Percentiles rank a stretch among this genome's conserved stretches.
Conservation (phyloP, 2,113 vertebrate species). For the Lophura nycthemera region DNA sequence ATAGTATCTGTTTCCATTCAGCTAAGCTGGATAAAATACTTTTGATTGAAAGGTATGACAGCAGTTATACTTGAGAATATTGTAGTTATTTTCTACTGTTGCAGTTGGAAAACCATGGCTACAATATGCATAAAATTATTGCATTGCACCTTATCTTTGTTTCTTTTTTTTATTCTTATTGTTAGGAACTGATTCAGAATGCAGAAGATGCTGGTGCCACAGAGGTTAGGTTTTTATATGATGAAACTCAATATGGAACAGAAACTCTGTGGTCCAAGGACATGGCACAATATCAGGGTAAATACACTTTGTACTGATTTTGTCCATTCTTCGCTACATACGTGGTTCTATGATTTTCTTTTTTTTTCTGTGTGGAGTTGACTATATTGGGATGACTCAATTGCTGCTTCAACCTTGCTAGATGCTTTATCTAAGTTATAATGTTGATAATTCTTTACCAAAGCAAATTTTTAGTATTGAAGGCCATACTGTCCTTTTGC, state of each 20-base stretch:
- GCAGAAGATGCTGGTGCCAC: constrained; percentile 98
- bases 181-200: constrained; percentile 97
- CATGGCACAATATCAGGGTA: constrained; percentile 96
- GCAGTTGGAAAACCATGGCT: not conserved
- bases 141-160: not conserved
- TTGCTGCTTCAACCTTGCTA: not conserved
- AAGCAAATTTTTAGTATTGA: not conserved
- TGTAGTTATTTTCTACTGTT: not conserved
- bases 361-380: not conserved
- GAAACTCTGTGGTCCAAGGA: constrained; percentile 94
- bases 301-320: constrained; percentile 7
- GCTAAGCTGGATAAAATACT: not conserved
- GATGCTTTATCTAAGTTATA: not conserved
- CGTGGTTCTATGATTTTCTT: not conserved
- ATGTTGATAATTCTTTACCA: not conserved
- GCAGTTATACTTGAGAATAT: not conserved
- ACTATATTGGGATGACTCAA: not conserved
- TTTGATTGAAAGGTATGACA: not conserved
- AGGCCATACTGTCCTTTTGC: not conserved
- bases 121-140: not conserved
- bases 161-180: not conserved
- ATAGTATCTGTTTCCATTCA: not conserved
- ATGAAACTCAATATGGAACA: constrained; percentile 94
- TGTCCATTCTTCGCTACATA: not conserved
- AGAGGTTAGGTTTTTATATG: constrained; percentile 94